Evolutionary conservation across 35 echinoderm and acorn worm genomes (phyloP), one percentile per base, ranked within the genome.

Genomic region (Apostichopus parvimensis): DNA sequence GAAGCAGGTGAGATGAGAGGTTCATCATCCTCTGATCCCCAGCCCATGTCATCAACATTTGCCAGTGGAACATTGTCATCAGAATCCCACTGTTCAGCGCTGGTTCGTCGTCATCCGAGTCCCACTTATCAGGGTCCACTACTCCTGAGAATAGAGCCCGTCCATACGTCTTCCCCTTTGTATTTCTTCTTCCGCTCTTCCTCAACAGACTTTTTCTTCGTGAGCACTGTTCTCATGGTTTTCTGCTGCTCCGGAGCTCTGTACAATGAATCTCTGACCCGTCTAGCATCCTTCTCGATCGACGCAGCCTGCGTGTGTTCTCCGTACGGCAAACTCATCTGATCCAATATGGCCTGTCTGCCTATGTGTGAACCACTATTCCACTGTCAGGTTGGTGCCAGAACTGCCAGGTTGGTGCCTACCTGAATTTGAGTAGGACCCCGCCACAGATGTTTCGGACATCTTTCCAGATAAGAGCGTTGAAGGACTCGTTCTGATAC

Each of bases 211-310:
- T 78, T 78, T 15, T 78, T 78, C 76, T 78, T 78, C 15, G 76
- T 78, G 15, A 78, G 76, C 6, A 45, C 15, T 78, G 76, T 78
- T 23, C n/a, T 78, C 1, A 78, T 10, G 7, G 1, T 4, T 78
- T 78, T 78, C 76, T 78, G 76, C 15, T 78, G 76, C 76, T 78
- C 76, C 6, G 76, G 5, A 78, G 76, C 76, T 78, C 76, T 78
- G 28, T 78, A 78, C 15, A 78, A 15, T 78, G 76, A 78, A 10
- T 8, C 76, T 78, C 15, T 15, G 15, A 78, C 76, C 0, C 76
- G 76, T 15, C 15, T 78, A 15, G 8, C 15, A 15, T 78, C 76
- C 15, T 78, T 78, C 28, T 78, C 15, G 7, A 78, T 45, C 0
- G 76, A 78, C 15, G 76, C 76, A 8, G 15, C 76, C 76, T 78